Percentiles rank a stretch among this genome's conserved stretches.
These are phyloP conservation scores for Montipora cactus DNA, from an alignment of 64 coral and sea anemone genomes.

Conservation along the genomic window DNA sequence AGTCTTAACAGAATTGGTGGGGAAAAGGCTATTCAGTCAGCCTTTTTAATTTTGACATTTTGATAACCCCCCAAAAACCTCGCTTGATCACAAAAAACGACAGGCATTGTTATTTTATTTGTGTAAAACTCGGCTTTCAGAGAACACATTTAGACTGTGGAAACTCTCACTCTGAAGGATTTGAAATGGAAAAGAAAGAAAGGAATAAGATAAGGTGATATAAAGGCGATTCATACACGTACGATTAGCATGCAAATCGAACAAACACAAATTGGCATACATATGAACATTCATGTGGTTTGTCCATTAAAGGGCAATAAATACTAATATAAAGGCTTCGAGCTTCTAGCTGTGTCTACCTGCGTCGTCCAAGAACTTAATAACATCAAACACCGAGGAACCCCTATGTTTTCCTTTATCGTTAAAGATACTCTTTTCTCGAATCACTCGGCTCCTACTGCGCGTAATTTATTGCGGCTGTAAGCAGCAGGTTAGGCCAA, in stretches of 20 bases:
- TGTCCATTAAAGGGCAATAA: not conserved
- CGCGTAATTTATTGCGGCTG: conserved; percentile 2
- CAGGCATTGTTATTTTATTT: not conserved
- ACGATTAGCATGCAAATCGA: not conserved
- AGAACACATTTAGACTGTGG: not conserved
- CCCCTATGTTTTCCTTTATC: conserved; percentile 60
- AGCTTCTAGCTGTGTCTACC: conserved; percentile 49
- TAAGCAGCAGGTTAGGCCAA: conserved; percentile 6
- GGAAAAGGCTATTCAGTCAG: not conserved
- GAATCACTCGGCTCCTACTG: conserved; percentile 48
- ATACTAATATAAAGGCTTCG: not conserved
- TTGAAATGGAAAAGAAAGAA: not conserved
- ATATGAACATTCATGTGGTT: not conserved
- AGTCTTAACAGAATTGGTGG: not conserved
- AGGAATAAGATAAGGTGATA: conserved; percentile 12
- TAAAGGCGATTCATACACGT: not conserved
- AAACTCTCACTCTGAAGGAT: not conserved
- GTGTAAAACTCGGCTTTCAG: not conserved
- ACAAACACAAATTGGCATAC: not conserved
- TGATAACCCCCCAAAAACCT: not conserved
- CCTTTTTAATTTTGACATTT: not conserved
- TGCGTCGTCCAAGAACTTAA: conserved; percentile 49
- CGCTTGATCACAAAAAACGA: not conserved
- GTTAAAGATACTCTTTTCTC: conserved; percentile 37
- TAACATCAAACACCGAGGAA: conserved; percentile 38